Evolutionary conservation across 1,140 invertebrate genomes (phyloP), one percentile per base, ranked within the genome.

Genomic region (Fopius arisanus): DNA sequence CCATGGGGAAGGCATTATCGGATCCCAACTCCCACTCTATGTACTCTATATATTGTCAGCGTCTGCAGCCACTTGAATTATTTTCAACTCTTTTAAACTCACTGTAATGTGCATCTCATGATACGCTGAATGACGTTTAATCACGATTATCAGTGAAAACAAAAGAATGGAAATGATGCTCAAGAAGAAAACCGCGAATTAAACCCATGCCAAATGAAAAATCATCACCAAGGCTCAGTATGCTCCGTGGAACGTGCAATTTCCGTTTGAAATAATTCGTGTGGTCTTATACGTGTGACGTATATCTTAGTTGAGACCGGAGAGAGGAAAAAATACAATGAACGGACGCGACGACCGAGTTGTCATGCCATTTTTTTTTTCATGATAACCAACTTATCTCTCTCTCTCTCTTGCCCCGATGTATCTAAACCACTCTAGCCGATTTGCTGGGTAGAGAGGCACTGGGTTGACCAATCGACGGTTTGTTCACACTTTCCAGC

Each of bases 201-300:
- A 21, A 21, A 51, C 6, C 1, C 2, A 16, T 51, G 3, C 9
- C 5, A 51, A 51, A 51, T 19, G 19, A 51, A 51, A 21, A 51
- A 51, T 6, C 14, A 21, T 19, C 14, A 21, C 1, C n/a, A 1
- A 0, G 9, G 43, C 9, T 51, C 43, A 51, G 59, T 63, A 31
- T 63, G 28, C 59, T 63, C 23, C 26, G n/a, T 28, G 59, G 7
- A 63, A 63, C 67, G 67, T 41, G 67, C 67, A 68, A 68, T 68
- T 68, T 68, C 67, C 67, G 67, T 48, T 68, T 68, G 16, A 43
- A 68, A 68, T 41, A 63, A 48, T 68, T 51, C 43, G 43, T 51
- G n/a, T 1, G 4, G 43, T 51, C 43, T 37, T 43, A 26, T 43
- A 21, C 37, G n/a, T 43, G 23, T 68, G 37, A 43, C 23, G 37